Evolutionary conservation across 1,140 invertebrate species (phyloP).

Genomic region (Saxidomus purpurata): DNA sequence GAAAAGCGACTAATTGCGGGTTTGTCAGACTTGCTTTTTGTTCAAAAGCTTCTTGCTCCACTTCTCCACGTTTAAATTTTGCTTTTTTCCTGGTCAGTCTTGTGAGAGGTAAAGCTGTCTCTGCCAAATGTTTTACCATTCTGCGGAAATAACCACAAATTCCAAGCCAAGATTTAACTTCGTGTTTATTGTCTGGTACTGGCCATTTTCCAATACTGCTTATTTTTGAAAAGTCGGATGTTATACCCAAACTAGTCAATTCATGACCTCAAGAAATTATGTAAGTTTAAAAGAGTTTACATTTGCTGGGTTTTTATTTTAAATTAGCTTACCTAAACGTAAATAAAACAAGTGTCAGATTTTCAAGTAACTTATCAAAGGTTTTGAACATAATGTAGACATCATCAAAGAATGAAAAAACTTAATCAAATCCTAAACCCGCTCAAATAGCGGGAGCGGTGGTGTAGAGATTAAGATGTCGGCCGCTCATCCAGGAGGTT

Average conservation of each 20-base stretch:
- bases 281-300: constrained; percentile 17
- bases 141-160: constrained; percentile 58
- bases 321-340: constrained; percentile 11
- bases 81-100: constrained; percentile 36
- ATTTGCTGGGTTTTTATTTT: no score
- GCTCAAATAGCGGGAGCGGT: no score
- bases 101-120: no score
- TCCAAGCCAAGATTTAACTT: constrained; percentile 75
- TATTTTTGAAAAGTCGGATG: constrained; percentile 78
- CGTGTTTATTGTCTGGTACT: constrained; percentile 77
- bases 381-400: constrained; percentile 33
- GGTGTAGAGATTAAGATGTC: no score
- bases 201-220: constrained; percentile 79
- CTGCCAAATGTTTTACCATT: constrained; percentile 44
- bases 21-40: no score
- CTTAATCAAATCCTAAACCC: constrained; percentile 59
- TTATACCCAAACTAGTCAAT: constrained; percentile 5
- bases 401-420: constrained; percentile 64
- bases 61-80: constrained; percentile 19
- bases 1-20: background rate
- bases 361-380: background rate
- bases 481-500: no score
- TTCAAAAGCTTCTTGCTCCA: background rate
- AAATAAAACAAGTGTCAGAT: background rate
- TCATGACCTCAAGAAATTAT: background rate